Evolutionary conservation across 1,140 invertebrate species (phyloP), one percentile per base, ranked within the genome.

Genomic region (Metopolophium dirhodum): DNA sequence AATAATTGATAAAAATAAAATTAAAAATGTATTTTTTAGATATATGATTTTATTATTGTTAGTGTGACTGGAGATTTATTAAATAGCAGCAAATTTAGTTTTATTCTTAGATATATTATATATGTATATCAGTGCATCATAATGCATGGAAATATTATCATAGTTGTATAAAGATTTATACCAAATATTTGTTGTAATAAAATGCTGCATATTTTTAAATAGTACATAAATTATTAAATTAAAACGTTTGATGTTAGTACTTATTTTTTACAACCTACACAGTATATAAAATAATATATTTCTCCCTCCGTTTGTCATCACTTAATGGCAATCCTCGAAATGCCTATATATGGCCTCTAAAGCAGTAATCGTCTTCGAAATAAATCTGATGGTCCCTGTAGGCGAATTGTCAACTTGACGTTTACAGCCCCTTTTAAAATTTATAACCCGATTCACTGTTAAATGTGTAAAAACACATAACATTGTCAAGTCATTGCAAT

Each of bases 341-440:
- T 86, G 85, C 85, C 37, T 86, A 86, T 86, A 77, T n/a, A 86
- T 86, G 85, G 49, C 87, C n/a, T 18, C 47, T 51, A n/a, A 88
- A 35, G 87, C 47, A 61, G 37, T 90, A 61, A 41, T 68, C 54
- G 57, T 49, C 89, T 61, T 90, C 3, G 82, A 88, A 93, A 93
- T 90, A 93, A 93, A 93, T 93, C 85, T 86, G 85, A 93, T 45
- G 51, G 87, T 68, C 61, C 82, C 85, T 37, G 49, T 61, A 87
- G 82, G 83, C 82, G 82, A 89, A 88, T 54, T 68, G 93, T 49
- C 37, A 89, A 88, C 83, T 47, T 93, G 85, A 88, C 85, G 41
- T 93, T 93, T 68, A 88, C 87, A 47, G 77, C 54, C 51, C 45
- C 61, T 47, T 91, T 93, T 90, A 51, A 41, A 94, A 86, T 90